These are phyloP conservation scores for Antheraea yamamai DNA, from an alignment of 2,888 invertebrate genomes.

Conservation along the genomic window DNA sequence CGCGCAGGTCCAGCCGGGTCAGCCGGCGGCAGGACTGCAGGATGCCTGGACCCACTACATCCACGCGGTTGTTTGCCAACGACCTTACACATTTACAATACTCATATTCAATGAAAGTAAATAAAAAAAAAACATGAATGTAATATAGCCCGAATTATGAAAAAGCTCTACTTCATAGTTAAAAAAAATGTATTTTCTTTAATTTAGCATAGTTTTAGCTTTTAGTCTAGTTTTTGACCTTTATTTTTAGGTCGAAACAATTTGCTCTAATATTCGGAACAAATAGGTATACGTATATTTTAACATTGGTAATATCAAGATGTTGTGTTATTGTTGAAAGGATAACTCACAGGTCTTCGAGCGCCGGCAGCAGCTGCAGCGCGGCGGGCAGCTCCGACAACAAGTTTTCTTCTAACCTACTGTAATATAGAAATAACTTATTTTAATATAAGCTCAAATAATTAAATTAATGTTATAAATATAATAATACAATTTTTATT, in stretches of 20 bases:
- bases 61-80: constrained; percentile 91
- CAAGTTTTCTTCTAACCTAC: constrained; percentile 71
- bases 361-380: constrained; percentile 86
- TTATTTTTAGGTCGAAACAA: too few species aligned
- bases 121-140: background rate
- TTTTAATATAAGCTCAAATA: background rate
- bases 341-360: constrained; percentile 92
- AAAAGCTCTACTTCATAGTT: background rate
- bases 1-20: constrained; percentile 89
- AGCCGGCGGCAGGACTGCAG: constrained; percentile 87
- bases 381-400: constrained; percentile 88
- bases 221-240: too few species aligned
- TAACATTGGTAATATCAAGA: background rate
- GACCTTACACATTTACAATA: constrained; percentile 80
- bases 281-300: background rate
- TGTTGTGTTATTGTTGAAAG: background rate
- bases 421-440: constrained; percentile 35
- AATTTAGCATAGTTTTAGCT: too few species aligned
- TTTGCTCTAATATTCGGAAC: background rate
- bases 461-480: background rate
- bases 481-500: too few species aligned
- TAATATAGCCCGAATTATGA: background rate
- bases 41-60: constrained; percentile 86
- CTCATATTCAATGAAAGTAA: background rate
- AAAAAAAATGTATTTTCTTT: background rate